Base-by-base conservation (phyloP, 2,113 vertebrate genomes). In the Motacilla alba region DNA sequence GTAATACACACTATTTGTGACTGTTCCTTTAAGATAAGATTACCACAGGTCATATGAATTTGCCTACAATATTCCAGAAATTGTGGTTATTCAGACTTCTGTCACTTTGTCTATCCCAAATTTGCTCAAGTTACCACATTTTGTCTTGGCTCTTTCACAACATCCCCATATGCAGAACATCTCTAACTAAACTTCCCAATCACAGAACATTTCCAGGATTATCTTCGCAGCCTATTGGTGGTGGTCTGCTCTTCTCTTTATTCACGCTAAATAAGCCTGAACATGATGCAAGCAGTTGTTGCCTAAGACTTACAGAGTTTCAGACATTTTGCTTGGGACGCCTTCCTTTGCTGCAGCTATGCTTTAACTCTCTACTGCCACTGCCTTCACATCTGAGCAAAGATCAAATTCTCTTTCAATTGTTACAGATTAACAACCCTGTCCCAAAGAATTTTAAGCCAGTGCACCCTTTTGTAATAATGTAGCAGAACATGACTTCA, bases 351-450 rank as follows among this genome's bases (percentile, higher is more conserved):
- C 30, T 7, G 4, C 31, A 35, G 39, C 41, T 49, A 35, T 5
- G 4, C 5, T 31, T 33, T 35, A 69, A 69, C 35, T 37, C 46
- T 39, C 41, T 47, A 19, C 26, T 39, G 44, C 20, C 31, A 46
- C 23, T 4, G 1, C 22, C 31, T 62, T 41, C 1, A 0, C 37
- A 49, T 15, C 27, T 56, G 10, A 87, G 69, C 23, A 35, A 60
- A 86, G n/a, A 80, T 11, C 9, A 64, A 64, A 64, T 17, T 77
- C 14, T 47, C 49, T 55, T 73, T 27, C 53, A 68, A 23, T 47
- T 83, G 52, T 41, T 52, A 84, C 22, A 63, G 19, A 63, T 27
- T 50, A 91, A 67, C 26, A 81, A 20, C 3, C 0, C 33, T 20
- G 11, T 15, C 21, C 14, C 68, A 53, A 81, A 62, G 13, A 49